Base-by-base conservation (phyloP, 2,888 invertebrate species). In the Argynnis bischoffii region DNA sequence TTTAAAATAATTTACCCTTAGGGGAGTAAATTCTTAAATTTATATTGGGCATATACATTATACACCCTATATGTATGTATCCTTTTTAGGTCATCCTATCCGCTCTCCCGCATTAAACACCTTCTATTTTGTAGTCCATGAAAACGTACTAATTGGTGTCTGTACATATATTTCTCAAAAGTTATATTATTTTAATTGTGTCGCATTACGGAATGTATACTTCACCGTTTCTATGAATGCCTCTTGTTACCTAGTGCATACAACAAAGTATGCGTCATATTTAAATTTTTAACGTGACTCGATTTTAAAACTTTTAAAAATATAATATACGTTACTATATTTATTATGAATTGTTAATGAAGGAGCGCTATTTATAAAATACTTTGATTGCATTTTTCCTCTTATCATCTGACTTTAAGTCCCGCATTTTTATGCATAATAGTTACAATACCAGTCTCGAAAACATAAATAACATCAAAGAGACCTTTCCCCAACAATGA, bases 151-250 rank as follows among this genome's bases (percentile, higher is more conserved):
- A 35, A 35, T 8, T 35, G 8, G 2, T 8, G 8, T 8, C 1
- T 35, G 35, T 35, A 8, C 5, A 35, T 72, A 79, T 80, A 80
- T 78, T 79, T 74, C 74, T 78, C 81, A 77, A 78, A 78, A 76
- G 75, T 69, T 75, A 76, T 67, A 78, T 77, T 76, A 73, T 78
- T 78, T 72, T 73, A 77, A 74, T 73, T 73, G 76, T 78, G 72
- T 77, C 78, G 67, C 74, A 75, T 76, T 75, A 67, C 75, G 75
- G 75, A 77, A 80, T 80, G 75, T 72, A 76, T 72, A n/a, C 75
- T 55, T n/a, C 54, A 55, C 77, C 73, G 74, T 73, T 76, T 74
- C 72, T 71, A 31, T 67, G 74, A 72, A 73, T 68, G 69, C 55
- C 63, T 72, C 54, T 53, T 18, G 13, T 18, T 21, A 18, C 18